phyloP scores from a whole-genome alignment of 2,797 vertebrate species.

The Chaenodraco wilsoni region DNA sequence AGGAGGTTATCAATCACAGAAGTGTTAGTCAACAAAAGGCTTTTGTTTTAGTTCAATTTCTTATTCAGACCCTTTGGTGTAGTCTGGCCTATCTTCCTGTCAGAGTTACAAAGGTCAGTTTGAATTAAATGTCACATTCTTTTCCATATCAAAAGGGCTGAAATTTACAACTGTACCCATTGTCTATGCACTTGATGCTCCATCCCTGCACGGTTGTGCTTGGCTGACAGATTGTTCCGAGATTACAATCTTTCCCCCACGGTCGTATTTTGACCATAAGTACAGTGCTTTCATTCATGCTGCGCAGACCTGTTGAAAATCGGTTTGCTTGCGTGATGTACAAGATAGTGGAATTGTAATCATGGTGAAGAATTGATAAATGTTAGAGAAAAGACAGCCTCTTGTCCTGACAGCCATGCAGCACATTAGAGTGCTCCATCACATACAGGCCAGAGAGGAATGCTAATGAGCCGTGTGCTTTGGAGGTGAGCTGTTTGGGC shows the following conservation, averaged over 20 bases:
- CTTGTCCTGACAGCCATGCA: constrained; percentile 64
- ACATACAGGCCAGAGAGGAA: constrained; percentile 58
- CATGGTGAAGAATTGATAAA: constrained; percentile 69
- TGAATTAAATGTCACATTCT: constrained; percentile 56
- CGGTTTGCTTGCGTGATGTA: constrained; percentile 33
- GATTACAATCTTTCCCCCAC: constrained; percentile 60
- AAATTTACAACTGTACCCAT: constrained; percentile 49
- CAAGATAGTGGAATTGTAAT: constrained; percentile 59
- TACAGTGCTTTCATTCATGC: constrained; percentile 12
- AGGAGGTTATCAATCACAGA: constrained; percentile 2
- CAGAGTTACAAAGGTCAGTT: constrained; percentile 51
- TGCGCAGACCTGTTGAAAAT: constrained; percentile 42
- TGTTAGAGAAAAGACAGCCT: constrained; percentile 67
- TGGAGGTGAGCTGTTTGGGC: constrained; percentile 38
- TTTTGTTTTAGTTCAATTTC: constrained; percentile 26
- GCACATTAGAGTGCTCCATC: constrained; percentile 69
- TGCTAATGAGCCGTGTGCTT: constrained; percentile 62
- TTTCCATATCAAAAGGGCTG: constrained; percentile 31
- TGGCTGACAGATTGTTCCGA: constrained; percentile 57
- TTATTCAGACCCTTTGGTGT: constrained; percentile 34
- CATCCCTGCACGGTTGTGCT: constrained; percentile 30
- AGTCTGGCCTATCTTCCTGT: constrained; percentile 24
- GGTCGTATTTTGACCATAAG: constrained; percentile 41
- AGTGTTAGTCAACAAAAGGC: constrained; percentile 5
- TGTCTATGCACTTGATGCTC: constrained; percentile 47